Evolutionary conservation across 2,797 vertebrate genomes (phyloP).

Genomic region (Ataeniobius toweri): DNA sequence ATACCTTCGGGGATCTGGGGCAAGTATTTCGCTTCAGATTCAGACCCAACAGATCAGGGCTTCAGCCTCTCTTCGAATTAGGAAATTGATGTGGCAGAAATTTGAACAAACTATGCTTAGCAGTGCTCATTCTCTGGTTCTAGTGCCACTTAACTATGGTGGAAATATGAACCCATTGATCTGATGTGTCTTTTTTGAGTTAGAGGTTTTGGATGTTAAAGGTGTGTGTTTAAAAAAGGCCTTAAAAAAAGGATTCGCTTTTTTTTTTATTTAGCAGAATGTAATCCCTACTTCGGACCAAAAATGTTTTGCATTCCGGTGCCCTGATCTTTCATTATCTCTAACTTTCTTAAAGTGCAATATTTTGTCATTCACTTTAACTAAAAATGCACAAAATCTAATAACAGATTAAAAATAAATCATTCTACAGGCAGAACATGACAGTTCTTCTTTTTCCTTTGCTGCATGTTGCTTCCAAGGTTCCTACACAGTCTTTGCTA

Average conservation of each 20-base stretch:
- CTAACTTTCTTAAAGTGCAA: conserved; percentile 49
- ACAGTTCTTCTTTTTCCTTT: not conserved
- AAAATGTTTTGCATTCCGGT: conserved; percentile 26
- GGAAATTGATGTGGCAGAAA: conserved; percentile 3
- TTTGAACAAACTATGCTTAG: conserved; percentile 43
- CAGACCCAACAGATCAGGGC: conserved; percentile 8
- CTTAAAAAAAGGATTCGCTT: not conserved
- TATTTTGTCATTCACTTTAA: conserved; percentile 22
- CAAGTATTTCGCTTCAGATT: conserved; percentile 15
- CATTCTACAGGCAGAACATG: conserved; percentile 13
- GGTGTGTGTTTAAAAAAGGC: conserved; percentile 3
- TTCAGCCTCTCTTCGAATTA: conserved; percentile 19
- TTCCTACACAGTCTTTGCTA: not conserved
- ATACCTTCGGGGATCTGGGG: conserved; percentile 21
- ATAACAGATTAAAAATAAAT: conserved; percentile 16
- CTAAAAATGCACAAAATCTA: conserved; percentile 15
- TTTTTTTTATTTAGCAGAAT: not conserved
- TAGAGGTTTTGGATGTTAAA: not conserved
- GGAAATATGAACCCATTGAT: conserved; percentile 6
- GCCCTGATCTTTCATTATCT: conserved; percentile 1
- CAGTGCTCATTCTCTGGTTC: conserved; percentile 33
- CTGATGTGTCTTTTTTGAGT: conserved; percentile 2
- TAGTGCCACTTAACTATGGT: not conserved
- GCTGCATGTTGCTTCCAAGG: not conserved
- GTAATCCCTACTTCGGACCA: conserved; percentile 37